phyloP scores from a whole-genome alignment of 2,888 invertebrate species.

The Lasius fuliginosus region DNA sequence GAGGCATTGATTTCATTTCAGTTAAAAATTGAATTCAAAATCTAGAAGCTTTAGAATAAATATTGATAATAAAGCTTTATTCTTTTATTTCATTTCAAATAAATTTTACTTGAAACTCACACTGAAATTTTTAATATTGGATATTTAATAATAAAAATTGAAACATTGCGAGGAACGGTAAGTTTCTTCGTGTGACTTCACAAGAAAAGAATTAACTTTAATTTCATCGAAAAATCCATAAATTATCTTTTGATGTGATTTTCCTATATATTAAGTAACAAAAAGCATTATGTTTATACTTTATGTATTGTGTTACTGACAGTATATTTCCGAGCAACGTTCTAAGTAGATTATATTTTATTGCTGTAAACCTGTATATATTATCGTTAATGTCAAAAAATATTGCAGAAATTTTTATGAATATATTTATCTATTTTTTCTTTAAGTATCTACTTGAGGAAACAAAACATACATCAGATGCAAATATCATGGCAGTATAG shows the following conservation, averaged over 20 bases:
- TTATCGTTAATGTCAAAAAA: slow-evolving; percentile 1
- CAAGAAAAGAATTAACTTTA: background rate
- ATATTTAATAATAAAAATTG: background rate
- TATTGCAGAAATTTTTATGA: background rate
- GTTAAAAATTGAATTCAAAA: background rate
- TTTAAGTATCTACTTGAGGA: slow-evolving; percentile 14
- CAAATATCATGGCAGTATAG: slow-evolving; percentile 9
- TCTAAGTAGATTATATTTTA: slow-evolving; percentile 3
- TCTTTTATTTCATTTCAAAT: background rate
- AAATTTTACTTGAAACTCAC: background rate
- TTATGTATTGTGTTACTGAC: background rate
- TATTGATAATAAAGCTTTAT: background rate
- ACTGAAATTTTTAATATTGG: background rate
- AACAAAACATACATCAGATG: slow-evolving; percentile 19
- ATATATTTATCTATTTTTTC: background rate
- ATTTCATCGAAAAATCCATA: background rate
- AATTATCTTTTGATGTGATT: background rate
- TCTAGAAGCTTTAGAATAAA: background rate
- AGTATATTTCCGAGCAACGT: slow-evolving; percentile 1
- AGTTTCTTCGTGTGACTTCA: background rate
- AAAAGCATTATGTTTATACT: background rate
- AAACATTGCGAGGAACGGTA: background rate
- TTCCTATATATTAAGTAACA: background rate
- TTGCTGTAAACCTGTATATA: background rate
- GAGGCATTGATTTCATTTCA: background rate